Evolutionary conservation across 2,113 vertebrate genomes (phyloP).

Genomic region (Cynoglossus semilaevis): DNA sequence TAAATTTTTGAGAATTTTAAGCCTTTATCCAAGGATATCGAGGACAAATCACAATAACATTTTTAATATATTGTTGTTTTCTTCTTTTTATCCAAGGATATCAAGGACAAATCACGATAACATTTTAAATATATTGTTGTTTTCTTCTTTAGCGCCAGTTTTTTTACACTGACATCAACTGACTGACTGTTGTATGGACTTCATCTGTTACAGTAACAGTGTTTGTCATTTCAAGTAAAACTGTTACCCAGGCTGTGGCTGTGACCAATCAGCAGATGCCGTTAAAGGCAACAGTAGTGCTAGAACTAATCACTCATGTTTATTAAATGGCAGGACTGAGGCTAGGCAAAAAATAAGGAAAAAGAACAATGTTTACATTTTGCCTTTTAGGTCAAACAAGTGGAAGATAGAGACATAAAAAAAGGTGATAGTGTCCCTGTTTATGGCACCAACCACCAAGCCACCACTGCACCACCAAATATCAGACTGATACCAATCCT

Average conservation of each 20-base stretch:
- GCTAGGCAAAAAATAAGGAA: conserved; percentile 6
- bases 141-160: not conserved
- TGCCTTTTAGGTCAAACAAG: too few relatives aligned
- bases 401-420: too few relatives aligned
- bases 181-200: conserved; percentile 4
- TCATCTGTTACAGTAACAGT: conserved; percentile 32
- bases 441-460: too few relatives aligned
- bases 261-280: conserved; percentile 59
- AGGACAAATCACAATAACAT: not conserved
- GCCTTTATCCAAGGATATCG: not conserved
- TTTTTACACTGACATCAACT: conserved; percentile 10
- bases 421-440: too few relatives aligned
- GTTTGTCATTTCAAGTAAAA: conserved; percentile 51
- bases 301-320: conserved; percentile 45
- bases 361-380: conserved; percentile 18
- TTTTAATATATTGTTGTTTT: not conserved
- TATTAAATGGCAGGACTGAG: conserved; percentile 18
- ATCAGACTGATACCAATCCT: too few relatives aligned
- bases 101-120: not conserved
- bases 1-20: not conserved
- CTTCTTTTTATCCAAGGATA: not conserved
- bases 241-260: conserved; percentile 44
- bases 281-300: conserved; percentile 43
- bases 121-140: conserved; percentile 1
- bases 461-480: too few relatives aligned